These are phyloP conservation scores for Mycalesis mineus DNA, from an alignment of 2,888 invertebrate species.

Conservation along the genomic window DNA sequence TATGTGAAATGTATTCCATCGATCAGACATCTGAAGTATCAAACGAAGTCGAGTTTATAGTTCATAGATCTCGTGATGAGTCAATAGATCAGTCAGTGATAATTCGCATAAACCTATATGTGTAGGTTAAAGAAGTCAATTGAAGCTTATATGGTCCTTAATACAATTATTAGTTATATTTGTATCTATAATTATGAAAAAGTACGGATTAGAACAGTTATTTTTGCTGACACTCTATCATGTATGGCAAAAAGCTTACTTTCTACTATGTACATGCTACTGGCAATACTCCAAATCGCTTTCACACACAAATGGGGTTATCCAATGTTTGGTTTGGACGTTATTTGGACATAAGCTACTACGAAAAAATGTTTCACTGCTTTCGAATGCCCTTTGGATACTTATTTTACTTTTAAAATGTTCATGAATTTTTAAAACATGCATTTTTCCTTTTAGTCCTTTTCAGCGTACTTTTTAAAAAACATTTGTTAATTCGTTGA, in stretches of 20 bases:
- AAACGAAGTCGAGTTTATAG: no score
- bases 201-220: background rate
- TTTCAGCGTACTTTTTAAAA: no score
- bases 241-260: constrained; percentile 12
- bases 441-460: background rate
- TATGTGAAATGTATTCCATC: constrained; percentile 3
- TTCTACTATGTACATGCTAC: constrained; percentile 10
- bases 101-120: no score
- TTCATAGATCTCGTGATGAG: no score
- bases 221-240: constrained; percentile 12
- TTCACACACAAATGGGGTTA: constrained; percentile 18
- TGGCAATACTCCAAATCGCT: constrained; percentile 23
- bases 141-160: no score
- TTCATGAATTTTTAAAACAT: background rate
- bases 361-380: background rate
- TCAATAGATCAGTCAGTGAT: no score
- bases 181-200: background rate
- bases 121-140: no score
- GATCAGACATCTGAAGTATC: no score
- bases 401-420: background rate
- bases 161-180: no score
- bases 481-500: no score
- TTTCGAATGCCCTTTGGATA: constrained; percentile 1
- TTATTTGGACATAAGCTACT: constrained; percentile 12
- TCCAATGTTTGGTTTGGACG: constrained; percentile 12